Evolutionary conservation across 2,888 invertebrate species (phyloP), one percentile per base, ranked within the genome.

Genomic region (Abrostola tripartita): DNA sequence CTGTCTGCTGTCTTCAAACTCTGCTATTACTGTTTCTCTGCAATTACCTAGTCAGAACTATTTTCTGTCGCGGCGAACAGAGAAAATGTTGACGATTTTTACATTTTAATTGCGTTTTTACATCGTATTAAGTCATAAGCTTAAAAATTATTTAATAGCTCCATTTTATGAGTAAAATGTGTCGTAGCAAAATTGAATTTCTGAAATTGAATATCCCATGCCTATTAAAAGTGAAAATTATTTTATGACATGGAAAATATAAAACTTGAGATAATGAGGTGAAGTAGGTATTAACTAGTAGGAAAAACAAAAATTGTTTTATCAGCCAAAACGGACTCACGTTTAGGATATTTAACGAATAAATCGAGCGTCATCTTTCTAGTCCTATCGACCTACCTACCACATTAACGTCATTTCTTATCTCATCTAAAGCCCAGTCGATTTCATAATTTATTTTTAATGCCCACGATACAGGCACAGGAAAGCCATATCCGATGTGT

Each of bases 41-140:
- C 80, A 86, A 85, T 86, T 84, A 83, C 83, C 68, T 70, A 54
- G 68, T 79, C 82, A 77, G 81, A 82, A 84, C 83, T 42, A 52
- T 81, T 83, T 83, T 79, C 69, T 79, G 76, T 74, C 77, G 74
- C 81, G 81, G 74, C 81, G 81, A 71, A 57, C 44, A 24, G 67
- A 78, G 69, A 76, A 81, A 85, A 81, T 78, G 74, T 49, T 68
- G 14, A 14, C 35, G 47, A 24, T 14, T 77, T 78, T 75, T 65
- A 68, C 74, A 75, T 62, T 50, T 65, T 54, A 71, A 65, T 74
- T 60, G 66, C 37, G 49, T 65, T 66, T 74, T 54, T 50, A 52
- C 2, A 41, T 59, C 36, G 42, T 11, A 38, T 6, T 24, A 53
- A 58, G 50, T n/a, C 42, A 1, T 37, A 6, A 44, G 7, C 41